Conservation (phyloP, 1,140 invertebrate species). For the Conus betulinus region DNA sequence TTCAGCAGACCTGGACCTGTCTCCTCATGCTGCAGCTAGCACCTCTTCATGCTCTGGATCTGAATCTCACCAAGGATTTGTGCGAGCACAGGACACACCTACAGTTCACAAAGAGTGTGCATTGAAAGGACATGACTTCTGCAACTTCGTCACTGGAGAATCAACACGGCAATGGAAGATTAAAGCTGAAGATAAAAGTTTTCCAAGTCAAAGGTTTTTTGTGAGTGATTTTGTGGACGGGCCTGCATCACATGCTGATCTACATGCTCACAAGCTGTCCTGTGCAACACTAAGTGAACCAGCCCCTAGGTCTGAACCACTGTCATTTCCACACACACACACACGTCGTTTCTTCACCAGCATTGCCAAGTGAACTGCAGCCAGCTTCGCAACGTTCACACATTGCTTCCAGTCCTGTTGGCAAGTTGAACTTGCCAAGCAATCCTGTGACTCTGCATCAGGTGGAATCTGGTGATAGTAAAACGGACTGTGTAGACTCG, state of each 20-base stretch:
- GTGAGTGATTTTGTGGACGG: background rate
- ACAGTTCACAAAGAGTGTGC: background rate
- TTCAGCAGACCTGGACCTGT: background rate
- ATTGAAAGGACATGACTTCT: background rate
- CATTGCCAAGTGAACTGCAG: background rate
- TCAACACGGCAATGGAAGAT: background rate
- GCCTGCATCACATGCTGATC: background rate
- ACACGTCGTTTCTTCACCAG: background rate
- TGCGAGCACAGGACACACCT: too few species aligned
- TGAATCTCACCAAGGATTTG: too few species aligned
- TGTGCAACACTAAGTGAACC: background rate
- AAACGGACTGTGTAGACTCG: background rate
- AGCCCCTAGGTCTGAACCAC: background rate
- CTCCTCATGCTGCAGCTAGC: background rate
- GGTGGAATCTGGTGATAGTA: background rate
- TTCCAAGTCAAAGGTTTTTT: background rate
- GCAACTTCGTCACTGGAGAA: background rate
- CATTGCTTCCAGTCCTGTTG: background rate
- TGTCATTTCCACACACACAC: background rate
- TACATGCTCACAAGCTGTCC: background rate
- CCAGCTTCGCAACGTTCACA: too few species aligned
- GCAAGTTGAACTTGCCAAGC: background rate
- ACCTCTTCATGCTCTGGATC: too few species aligned
- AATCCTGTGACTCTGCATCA: background rate
- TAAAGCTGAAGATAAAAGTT: conserved; percentile 15